Evolutionary conservation across 1,140 invertebrate genomes (phyloP).

Genomic region (Heterodera schachtii): DNA sequence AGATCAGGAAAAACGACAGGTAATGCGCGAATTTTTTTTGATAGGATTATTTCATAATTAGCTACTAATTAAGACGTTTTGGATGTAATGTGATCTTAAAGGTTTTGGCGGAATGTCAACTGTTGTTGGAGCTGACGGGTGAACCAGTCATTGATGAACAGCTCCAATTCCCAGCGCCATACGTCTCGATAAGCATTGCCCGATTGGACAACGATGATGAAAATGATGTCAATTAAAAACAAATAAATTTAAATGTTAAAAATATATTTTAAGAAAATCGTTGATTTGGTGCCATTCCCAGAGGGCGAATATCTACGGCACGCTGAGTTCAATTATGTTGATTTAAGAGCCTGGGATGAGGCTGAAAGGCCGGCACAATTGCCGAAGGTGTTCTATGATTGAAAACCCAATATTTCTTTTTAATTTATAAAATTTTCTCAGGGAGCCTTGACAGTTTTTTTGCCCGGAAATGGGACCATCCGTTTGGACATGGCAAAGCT

Average conservation of each 20-base stretch:
- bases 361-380: neutral
- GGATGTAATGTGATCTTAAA: too few species aligned
- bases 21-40: neutral
- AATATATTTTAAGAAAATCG: neutral
- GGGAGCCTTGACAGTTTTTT: conserved; percentile 2
- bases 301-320: neutral
- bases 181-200: neutral
- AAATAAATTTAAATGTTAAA: conserved; percentile 11
- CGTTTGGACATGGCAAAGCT: conserved; percentile 15
- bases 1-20: conserved; percentile 21
- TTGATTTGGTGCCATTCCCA: neutral
- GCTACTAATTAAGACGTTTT: too few species aligned
- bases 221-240: neutral
- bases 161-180: neutral
- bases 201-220: neutral
- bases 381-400: too few species aligned
- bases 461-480: conserved; percentile 25
- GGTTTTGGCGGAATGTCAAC: conserved; percentile 6
- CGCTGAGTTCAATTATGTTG: neutral
- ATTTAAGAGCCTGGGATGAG: conserved; percentile 4
- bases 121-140: conserved; percentile 9
- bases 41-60: too few species aligned
- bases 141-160: neutral
- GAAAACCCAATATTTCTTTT: too few species aligned
- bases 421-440: neutral